phyloP scores from a whole-genome alignment of 2,888 invertebrate genomes.

The Criorhina ranunculi region DNA sequence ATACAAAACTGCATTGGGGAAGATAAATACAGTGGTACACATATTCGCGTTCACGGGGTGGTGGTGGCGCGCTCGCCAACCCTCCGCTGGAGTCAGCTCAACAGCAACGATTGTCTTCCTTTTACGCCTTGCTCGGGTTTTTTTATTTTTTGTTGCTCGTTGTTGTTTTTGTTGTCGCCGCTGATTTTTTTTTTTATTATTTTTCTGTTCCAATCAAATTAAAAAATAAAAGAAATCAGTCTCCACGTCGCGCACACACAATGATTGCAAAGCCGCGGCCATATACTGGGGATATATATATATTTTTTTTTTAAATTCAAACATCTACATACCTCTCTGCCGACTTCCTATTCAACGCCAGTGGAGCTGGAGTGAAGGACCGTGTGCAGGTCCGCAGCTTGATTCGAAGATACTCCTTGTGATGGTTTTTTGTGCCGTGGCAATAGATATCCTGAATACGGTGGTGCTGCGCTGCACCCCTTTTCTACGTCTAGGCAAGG shows the following conservation, averaged over 20 bases:
- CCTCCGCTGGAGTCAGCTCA: slow-evolving; percentile 22
- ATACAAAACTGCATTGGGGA: slow-evolving; percentile 65
- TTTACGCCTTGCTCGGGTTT: slow-evolving; percentile 59
- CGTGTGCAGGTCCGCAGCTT: slow-evolving; percentile 75
- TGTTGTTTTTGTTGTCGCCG: slow-evolving; percentile 72
- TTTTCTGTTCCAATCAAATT: slow-evolving; percentile 80
- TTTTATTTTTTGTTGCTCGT: slow-evolving; percentile 34
- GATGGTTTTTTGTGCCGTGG: slow-evolving; percentile 66
- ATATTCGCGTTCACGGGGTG: slow-evolving; percentile 48
- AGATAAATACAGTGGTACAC: slow-evolving; percentile 57
- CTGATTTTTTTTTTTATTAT: slow-evolving; percentile 67
- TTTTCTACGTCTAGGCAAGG: slow-evolving; percentile 63
- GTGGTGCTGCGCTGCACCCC: slow-evolving; percentile 62
- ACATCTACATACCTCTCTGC: slow-evolving; percentile 56
- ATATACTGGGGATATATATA: slow-evolving; percentile 54
- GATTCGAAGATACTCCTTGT: slow-evolving; percentile 74
- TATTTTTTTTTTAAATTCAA: slow-evolving; percentile 55
- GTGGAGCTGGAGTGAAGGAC: slow-evolving; percentile 47
- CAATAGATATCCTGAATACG: slow-evolving; percentile 73
- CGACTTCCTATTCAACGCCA: slow-evolving; percentile 39
- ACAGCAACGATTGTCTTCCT: slow-evolving; percentile 70
- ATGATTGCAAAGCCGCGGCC: slow-evolving; percentile 74
- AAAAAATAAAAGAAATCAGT: slow-evolving; percentile 77
- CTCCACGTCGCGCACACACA: slow-evolving; percentile 74
- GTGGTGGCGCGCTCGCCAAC: no score